Conservation (phyloP, 2,888 invertebrate genomes). For the Ypsolopha sequella region DNA sequence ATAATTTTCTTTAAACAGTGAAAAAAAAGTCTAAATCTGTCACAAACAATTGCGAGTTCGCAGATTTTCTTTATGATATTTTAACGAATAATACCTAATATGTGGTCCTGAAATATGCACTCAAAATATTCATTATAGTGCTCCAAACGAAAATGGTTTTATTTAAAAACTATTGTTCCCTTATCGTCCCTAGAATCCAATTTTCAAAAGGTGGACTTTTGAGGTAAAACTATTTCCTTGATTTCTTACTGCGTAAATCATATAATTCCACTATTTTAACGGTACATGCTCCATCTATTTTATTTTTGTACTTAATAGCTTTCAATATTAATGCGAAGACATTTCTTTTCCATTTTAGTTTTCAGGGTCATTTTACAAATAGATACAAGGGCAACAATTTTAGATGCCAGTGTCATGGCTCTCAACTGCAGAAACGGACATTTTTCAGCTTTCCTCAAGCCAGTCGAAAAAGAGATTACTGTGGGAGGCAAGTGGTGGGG, state of each 20-base stretch:
- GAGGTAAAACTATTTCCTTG: not conserved
- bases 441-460: slow-evolving; percentile 47
- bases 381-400: slow-evolving; percentile 24
- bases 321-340: not conserved
- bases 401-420: slow-evolving; percentile 37
- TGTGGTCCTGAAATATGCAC: too few species aligned
- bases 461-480: slow-evolving; percentile 74
- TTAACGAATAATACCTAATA: too few species aligned
- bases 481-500: slow-evolving; percentile 82
- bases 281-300: not conserved
- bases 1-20: too few species aligned
- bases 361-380: slow-evolving; percentile 68
- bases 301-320: not conserved
- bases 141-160: not conserved
- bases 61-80: too few species aligned
- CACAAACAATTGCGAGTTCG: too few species aligned
- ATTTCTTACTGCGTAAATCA: not conserved
- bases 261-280: not conserved
- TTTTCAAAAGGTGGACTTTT: not conserved
- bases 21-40: too few species aligned
- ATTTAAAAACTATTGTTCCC: not conserved
- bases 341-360: slow-evolving; percentile 31
- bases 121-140: not conserved
- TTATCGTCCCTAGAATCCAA: not conserved
- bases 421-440: slow-evolving; percentile 31